Conservation (phyloP, 1,140 invertebrate species). For the Drosophila nannoptera region DNA sequence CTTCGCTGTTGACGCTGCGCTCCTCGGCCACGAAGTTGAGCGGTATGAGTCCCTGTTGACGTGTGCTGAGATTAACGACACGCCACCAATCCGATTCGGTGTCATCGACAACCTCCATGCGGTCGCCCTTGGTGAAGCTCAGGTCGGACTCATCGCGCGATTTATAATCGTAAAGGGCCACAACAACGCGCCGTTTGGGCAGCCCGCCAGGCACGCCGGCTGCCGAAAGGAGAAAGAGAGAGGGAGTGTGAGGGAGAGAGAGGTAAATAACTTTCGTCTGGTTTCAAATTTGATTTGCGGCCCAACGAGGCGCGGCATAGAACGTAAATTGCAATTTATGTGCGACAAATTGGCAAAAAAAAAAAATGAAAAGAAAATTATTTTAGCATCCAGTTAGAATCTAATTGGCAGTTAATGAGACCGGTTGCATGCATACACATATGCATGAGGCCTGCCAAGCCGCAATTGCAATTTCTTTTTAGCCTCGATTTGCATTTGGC, state of each 20-base stretch:
- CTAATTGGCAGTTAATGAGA: constrained; percentile 70
- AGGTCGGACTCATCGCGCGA: constrained; percentile 94
- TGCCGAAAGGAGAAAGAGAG: constrained; percentile 4
- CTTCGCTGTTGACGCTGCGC: constrained; percentile 96
- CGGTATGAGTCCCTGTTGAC: constrained; percentile 93
- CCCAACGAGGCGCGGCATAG: constrained; percentile 3
- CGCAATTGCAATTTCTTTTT: constrained; percentile 42
- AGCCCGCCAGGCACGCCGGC: constrained; percentile 73
- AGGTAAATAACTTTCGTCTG: constrained; percentile 53
- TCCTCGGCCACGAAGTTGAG: constrained; percentile 96
- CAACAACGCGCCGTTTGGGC: constrained; percentile 85
- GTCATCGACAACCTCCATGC: constrained; percentile 93
- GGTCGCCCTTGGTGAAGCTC: constrained; percentile 94
- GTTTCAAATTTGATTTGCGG: constrained; percentile 68
- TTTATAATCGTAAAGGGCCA: constrained; percentile 94
- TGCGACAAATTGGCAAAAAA: constrained; percentile 60
- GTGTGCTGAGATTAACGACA: constrained; percentile 90
- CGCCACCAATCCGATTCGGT: constrained; percentile 96
- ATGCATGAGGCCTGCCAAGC: constrained; percentile 66
- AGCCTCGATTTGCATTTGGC: constrained; percentile 49
- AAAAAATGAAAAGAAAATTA: constrained; percentile 7
- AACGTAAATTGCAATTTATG: constrained; percentile 71
- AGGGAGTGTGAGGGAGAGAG: background rate
- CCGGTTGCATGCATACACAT: background rate
- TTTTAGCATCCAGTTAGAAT: constrained; percentile 52